phyloP scores from a whole-genome alignment of 2,797 vertebrate genomes.

The Propithecus deckenii region DNA sequence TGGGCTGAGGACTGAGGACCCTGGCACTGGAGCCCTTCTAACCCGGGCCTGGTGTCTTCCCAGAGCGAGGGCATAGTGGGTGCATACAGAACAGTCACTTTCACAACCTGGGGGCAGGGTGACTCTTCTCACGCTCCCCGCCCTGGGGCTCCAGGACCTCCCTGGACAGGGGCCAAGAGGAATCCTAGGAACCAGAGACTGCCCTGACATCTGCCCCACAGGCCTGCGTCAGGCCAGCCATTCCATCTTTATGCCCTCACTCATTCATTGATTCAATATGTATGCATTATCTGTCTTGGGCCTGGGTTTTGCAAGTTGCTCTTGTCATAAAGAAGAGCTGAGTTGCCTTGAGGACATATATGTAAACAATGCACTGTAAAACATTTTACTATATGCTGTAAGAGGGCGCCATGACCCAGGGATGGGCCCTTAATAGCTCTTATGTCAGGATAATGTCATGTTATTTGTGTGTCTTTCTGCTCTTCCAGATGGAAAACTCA shows the following conservation, averaged over 20 bases:
- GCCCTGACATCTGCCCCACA: too few relatives aligned
- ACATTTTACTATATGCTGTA: neutral
- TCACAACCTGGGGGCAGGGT: neutral
- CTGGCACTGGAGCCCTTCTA: neutral
- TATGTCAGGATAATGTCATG: neutral
- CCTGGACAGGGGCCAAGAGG: neutral
- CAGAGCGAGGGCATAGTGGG: neutral
- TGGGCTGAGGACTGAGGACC: neutral
- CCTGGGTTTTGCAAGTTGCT: neutral
- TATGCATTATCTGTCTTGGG: neutral
- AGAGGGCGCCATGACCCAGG: neutral
- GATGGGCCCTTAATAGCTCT: neutral
- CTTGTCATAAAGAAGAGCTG: neutral
- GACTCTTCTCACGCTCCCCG: neutral
- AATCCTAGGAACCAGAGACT: neutral
- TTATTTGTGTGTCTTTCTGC: neutral
- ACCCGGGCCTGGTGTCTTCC: neutral
- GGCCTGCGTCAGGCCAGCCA: neutral
- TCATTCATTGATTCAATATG: neutral
- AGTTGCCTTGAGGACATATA: neutral
- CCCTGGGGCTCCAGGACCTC: neutral
- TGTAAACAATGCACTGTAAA: neutral
- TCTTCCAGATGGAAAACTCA: neutral
- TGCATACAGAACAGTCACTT: neutral
- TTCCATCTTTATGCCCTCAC: neutral